Evolutionary conservation across 2,888 invertebrate genomes (phyloP).

Genomic region (Phlogophora meticulosa): DNA sequence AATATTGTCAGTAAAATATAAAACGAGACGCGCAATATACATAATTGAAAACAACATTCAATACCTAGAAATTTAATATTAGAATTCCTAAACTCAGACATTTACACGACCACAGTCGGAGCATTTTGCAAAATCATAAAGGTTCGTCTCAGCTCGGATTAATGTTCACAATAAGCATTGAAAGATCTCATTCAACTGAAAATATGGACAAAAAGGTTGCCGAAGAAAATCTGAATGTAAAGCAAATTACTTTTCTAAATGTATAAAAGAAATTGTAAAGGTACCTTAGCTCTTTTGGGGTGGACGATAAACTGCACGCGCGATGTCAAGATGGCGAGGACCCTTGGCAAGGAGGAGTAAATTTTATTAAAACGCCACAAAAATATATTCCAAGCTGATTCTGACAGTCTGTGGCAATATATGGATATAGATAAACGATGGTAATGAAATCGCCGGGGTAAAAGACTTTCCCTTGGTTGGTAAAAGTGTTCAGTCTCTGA

Average conservation of each 20-base stretch:
- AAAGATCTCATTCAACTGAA: slow-evolving; percentile 46
- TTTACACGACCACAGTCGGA: slow-evolving; percentile 8
- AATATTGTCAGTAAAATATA: too few relatives aligned
- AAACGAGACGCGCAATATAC: not conserved
- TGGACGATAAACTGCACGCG: slow-evolving; percentile 79
- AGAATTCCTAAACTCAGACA: slow-evolving; percentile 8
- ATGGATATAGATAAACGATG: slow-evolving; percentile 55
- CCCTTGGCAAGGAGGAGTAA: slow-evolving; percentile 69
- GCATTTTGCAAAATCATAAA: slow-evolving; percentile 40
- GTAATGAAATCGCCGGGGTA: slow-evolving; percentile 36
- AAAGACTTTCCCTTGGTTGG: slow-evolving; percentile 6
- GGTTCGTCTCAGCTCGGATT: slow-evolving; percentile 36
- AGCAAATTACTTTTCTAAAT: slow-evolving; percentile 65
- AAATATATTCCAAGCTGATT: slow-evolving; percentile 71
- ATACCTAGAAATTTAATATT: slow-evolving; percentile 27
- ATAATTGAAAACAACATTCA: slow-evolving; percentile 21
- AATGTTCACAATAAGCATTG: slow-evolving; percentile 59
- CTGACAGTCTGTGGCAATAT: slow-evolving; percentile 68
- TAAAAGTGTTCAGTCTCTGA: slow-evolving; percentile 2
- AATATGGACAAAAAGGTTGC: slow-evolving; percentile 56
- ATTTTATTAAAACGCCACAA: slow-evolving; percentile 81
- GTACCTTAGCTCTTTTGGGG: slow-evolving; percentile 52
- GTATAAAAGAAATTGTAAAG: slow-evolving; percentile 63
- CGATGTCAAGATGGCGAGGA: slow-evolving; percentile 69
- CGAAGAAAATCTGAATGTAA: slow-evolving; percentile 50